Percentiles rank a stretch among this genome's conserved stretches.
Conservation (phyloP, 2,888 invertebrate genomes). For the Pachycephus smyrnensis region DNA sequence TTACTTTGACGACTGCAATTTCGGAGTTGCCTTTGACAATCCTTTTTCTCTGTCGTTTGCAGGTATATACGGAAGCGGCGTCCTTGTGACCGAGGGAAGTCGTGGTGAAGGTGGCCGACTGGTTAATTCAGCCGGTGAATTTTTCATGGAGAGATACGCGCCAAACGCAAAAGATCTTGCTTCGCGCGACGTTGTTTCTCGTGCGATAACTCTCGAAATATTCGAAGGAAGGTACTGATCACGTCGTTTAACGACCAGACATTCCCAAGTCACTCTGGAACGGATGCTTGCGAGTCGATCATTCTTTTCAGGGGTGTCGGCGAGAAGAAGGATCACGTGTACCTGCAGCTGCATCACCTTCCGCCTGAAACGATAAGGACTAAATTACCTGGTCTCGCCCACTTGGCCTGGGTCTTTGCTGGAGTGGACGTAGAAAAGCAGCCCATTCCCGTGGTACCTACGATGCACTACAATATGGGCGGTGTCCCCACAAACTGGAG, state of each 20-base stretch:
- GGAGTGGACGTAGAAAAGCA: conserved; percentile 97
- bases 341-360: conserved; percentile 93
- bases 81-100: conserved; percentile 96
- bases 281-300: neutral
- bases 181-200: conserved; percentile 95
- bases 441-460: conserved; percentile 97
- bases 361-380: conserved; percentile 87
- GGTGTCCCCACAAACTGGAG: conserved; percentile 97
- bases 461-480: conserved; percentile 99
- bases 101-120: conserved; percentile 97
- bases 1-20: no score
- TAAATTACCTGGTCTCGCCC: conserved; percentile 93
- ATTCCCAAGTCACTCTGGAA: no score
- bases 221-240: conserved; percentile 80
- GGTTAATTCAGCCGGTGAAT: conserved; percentile 93
- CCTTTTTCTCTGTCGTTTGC: neutral
- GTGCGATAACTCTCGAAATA: conserved; percentile 97
- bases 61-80: conserved; percentile 98
- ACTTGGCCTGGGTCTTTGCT: conserved; percentile 98
- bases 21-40: no score
- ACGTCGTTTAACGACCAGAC: neutral
- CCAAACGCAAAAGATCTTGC: conserved; percentile 98
- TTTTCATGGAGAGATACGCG: conserved; percentile 98
- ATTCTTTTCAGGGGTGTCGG: conserved; percentile 82
- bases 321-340: conserved; percentile 93